Evolutionary conservation across 2,797 vertebrate species (phyloP).

Genomic region (Phoeniculus purpureus): DNA sequence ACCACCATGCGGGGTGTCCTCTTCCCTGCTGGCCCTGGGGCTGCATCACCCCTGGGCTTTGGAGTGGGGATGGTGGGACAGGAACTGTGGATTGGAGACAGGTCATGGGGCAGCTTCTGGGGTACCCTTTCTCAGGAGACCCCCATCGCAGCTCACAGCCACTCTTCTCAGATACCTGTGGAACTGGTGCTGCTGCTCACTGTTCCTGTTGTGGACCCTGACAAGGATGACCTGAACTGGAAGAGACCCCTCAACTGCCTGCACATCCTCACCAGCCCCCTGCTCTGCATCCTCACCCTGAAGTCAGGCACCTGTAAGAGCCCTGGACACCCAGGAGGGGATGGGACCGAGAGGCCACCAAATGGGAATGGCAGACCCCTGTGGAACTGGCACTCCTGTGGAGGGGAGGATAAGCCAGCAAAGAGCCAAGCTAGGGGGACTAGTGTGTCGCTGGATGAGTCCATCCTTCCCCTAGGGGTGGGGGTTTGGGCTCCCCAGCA

Average conservation of each 20-base stretch:
- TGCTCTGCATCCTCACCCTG: conserved; percentile 86
- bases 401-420: background rate
- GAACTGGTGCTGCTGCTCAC: conserved; percentile 90
- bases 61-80: background rate
- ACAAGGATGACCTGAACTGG: conserved; percentile 94
- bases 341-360: background rate
- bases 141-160: accelerated
- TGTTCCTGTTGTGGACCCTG: conserved; percentile 89
- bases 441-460: background rate
- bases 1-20: accelerated
- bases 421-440: background rate
- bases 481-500: background rate
- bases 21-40: background rate
- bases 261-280: conserved; percentile 86
- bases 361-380: background rate
- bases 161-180: conserved; percentile 80
- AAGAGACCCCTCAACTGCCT: conserved; percentile 94
- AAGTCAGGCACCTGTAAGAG: conserved; percentile 91
- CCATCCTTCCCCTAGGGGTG: background rate
- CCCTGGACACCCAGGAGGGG: background rate
- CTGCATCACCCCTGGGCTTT: background rate
- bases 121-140: background rate
- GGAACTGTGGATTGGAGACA: accelerated
- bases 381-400: background rate
- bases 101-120: background rate